phyloP scores from a whole-genome alignment of 2,888 invertebrate species.

The Podotricha telesiphe region DNA sequence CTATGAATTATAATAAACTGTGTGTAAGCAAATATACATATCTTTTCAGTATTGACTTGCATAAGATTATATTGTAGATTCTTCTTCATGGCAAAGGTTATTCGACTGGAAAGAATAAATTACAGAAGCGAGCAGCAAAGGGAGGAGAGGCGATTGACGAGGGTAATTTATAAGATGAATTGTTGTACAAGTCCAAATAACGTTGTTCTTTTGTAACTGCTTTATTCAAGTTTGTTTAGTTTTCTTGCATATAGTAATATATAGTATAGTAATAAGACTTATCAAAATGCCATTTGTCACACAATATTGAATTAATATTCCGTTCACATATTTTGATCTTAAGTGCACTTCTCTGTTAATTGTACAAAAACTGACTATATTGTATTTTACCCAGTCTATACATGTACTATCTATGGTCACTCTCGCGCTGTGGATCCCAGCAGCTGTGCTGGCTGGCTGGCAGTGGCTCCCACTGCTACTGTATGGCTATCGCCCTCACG shows the following conservation, averaged over 20 bases:
- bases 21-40: constrained; percentile 2
- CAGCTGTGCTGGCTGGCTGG: constrained; percentile 74
- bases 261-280: neutral
- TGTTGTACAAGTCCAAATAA: constrained; percentile 1
- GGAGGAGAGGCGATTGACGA: constrained; percentile 73
- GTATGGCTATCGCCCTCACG: constrained; percentile 70
- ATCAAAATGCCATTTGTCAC: too few species aligned
- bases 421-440: constrained; percentile 78
- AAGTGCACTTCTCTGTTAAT: neutral
- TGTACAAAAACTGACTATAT: neutral
- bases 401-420: constrained; percentile 69
- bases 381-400: constrained; percentile 59
- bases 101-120: constrained; percentile 72
- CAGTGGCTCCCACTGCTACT: constrained; percentile 73
- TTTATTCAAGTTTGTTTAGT: neutral
- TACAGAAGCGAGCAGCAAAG: constrained; percentile 71
- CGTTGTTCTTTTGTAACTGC: neutral
- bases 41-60: constrained; percentile 12
- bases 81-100: constrained; percentile 75
- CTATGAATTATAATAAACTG: neutral
- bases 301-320: too few species aligned
- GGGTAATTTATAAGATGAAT: constrained; percentile 54
- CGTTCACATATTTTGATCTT: too few species aligned
- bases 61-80: constrained; percentile 62
- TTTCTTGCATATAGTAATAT: too few species aligned